phyloP scores from a whole-genome alignment of 2,888 invertebrate genomes.

The Drosophila kuntzei region DNA sequence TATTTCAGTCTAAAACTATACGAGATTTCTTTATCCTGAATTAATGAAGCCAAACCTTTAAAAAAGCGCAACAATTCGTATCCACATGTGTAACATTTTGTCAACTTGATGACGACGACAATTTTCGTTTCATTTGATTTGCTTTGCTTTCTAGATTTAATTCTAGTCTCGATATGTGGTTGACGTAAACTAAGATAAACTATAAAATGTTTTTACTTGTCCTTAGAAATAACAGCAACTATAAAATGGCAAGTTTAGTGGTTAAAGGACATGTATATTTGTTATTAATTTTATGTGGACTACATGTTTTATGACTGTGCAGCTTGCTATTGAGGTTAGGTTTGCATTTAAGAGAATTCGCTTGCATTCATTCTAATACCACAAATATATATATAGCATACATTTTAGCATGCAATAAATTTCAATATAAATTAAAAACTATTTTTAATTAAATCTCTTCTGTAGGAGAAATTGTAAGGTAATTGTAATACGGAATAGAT shows the following conservation, averaged over 20 bases:
- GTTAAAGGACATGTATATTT: slow-evolving; percentile 2
- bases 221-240: slow-evolving; percentile 10
- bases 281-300: slow-evolving; percentile 2
- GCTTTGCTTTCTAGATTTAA: slow-evolving; percentile 19
- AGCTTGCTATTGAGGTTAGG: not conserved
- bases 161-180: slow-evolving; percentile 24
- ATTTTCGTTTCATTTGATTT: slow-evolving; percentile 32
- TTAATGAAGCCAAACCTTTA: too few species aligned
- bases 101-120: slow-evolving; percentile 44
- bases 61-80: not conserved
- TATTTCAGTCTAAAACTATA: not conserved
- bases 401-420: not conserved
- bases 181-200: slow-evolving; percentile 19
- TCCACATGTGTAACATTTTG: slow-evolving; percentile 42
- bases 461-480: not conserved
- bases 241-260: slow-evolving; percentile 9
- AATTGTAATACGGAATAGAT: not conserved
- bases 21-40: not conserved
- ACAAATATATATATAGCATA: not conserved
- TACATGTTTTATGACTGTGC: slow-evolving; percentile 1
- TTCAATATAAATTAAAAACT: not conserved
- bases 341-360: not conserved
- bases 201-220: slow-evolving; percentile 11
- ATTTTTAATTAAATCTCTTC: not conserved
- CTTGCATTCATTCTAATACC: not conserved